phyloP scores from a whole-genome alignment of 2,113 vertebrate species.

The Grammomys surdaster region DNA sequence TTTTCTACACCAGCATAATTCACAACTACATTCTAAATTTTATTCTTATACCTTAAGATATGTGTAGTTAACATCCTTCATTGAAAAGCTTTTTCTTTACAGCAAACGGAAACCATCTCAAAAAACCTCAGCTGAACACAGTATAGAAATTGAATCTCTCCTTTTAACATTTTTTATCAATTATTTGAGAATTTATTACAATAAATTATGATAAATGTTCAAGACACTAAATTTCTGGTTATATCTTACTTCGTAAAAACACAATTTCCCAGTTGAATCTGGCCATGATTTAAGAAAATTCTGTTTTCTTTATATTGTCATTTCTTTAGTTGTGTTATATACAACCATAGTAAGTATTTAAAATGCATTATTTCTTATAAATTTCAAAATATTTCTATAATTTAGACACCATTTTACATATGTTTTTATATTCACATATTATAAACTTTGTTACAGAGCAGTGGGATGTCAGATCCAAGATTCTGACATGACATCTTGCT shows the following conservation, averaged over 20 bases:
- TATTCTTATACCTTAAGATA: neutral
- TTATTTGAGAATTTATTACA: no score
- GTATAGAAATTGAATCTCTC: neutral
- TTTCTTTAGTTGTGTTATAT: neutral
- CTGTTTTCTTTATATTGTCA: neutral
- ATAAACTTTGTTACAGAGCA: neutral
- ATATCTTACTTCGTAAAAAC: neutral
- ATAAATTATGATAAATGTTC: neutral
- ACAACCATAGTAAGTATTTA: neutral
- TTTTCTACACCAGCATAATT: neutral
- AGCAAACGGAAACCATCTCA: neutral
- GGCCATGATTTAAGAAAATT: neutral
- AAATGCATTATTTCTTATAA: neutral
- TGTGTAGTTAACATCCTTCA: neutral
- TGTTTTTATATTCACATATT: neutral
- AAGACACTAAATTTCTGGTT: neutral
- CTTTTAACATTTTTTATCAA: no score
- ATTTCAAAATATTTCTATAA: neutral
- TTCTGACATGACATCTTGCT: neutral
- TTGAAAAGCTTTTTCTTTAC: neutral
- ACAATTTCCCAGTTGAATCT: neutral
- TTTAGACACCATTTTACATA: neutral
- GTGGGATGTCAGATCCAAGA: neutral
- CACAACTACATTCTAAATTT: neutral
- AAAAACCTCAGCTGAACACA: neutral